A percentile compares a stretch with the other conserved stretches of the same genome.
phyloP scores from a whole-genome alignment of 2,113 vertebrate species.

The Sitta europaea region DNA sequence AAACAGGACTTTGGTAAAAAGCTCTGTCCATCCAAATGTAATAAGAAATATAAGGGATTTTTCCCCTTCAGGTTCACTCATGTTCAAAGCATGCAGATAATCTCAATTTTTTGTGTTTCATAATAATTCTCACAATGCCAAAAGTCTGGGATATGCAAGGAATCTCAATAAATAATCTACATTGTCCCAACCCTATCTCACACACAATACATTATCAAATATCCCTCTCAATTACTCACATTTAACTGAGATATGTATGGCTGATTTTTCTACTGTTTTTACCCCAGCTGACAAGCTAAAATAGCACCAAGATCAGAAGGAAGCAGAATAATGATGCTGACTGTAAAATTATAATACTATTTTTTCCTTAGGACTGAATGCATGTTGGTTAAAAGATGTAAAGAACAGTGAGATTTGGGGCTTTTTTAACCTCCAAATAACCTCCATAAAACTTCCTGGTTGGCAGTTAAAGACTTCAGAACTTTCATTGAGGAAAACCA shows the following conservation, averaged over 20 bases:
- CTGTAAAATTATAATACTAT: neutral
- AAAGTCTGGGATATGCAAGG: neutral
- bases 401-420: neutral
- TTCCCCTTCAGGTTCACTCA: neutral
- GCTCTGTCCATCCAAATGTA: neutral
- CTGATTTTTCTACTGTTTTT: neutral
- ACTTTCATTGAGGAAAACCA: slow-evolving; percentile 29
- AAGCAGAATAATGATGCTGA: neutral
- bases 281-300: neutral
- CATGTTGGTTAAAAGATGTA: neutral
- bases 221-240: neutral
- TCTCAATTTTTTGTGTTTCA: neutral
- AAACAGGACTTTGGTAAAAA: neutral
- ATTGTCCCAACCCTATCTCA: neutral
- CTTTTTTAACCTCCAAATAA: slow-evolving; percentile 8
- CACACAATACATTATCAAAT: neutral
- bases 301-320: neutral
- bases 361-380: neutral
- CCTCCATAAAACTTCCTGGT: neutral
- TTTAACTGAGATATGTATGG: neutral
- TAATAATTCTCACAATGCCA: neutral
- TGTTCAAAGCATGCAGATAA: neutral
- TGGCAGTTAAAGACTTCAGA: neutral
- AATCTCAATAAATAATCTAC: neutral
- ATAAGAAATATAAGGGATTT: neutral